Conservation (phyloP, 2,797 vertebrate genomes). For the Amblyraja radiata region DNA sequence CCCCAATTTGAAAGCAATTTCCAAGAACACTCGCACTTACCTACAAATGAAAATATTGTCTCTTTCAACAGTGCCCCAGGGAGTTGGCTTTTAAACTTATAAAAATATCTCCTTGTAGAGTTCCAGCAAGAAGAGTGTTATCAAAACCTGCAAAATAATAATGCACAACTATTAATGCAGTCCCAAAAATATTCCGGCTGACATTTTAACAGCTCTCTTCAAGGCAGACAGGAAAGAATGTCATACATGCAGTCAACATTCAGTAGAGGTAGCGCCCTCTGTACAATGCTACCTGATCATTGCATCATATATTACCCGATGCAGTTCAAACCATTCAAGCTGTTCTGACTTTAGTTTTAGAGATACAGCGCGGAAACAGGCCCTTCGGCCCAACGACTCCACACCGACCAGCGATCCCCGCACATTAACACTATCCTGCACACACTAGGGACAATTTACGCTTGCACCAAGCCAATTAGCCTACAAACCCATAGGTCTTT, state of each 20-base stretch:
- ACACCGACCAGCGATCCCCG: no score
- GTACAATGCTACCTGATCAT: no score
- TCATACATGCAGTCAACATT: not conserved
- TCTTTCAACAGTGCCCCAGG: not conserved
- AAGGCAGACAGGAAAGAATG: not conserved
- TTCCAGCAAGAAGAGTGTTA: not conserved
- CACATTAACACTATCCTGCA: no score
- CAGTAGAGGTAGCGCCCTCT: not conserved
- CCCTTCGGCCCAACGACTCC: no score
- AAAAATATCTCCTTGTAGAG: not conserved
- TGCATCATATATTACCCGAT: not conserved
- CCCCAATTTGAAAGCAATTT: not conserved
- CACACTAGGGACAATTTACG: no score
- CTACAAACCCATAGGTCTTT: no score
- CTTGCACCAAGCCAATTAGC: no score
- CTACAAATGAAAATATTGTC: not conserved
- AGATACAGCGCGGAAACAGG: no score
- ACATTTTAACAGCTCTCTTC: not conserved
- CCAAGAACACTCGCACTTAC: not conserved
- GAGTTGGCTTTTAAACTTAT: not conserved
- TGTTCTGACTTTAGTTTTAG: no score
- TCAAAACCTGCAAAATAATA: slow-evolving; percentile 31
- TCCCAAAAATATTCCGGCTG: not conserved
- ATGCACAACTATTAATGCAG: no score
- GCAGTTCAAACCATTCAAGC: not conserved